Base-by-base conservation (phyloP, 2,113 vertebrate species). In the Myiopsitta monachus region DNA sequence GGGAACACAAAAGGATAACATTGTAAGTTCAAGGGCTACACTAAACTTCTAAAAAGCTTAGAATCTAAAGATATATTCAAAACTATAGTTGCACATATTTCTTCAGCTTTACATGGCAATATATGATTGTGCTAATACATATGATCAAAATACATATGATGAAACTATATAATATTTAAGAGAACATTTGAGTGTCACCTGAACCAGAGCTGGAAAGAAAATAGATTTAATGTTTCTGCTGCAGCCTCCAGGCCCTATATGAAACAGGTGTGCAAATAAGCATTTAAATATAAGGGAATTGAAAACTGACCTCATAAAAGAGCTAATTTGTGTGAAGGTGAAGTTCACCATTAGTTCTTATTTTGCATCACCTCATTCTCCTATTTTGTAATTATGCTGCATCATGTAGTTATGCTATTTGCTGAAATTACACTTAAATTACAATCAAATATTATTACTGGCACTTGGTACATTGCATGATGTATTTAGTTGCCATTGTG, bases 391-490 rank as follows among this genome's bases (percentile, higher is more conserved):
- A 88, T 70, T 91, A 83, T 59, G 31, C 7, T 0, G 3, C 41
- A 54, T 81, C 54, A 41, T 74, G 54, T 77, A 83, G 59, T 94
- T 88, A 83, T 11, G 30, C 5, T 80, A 66, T 94, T 95, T 96
- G 61, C 96, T 91, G 95, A 95, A 97, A 97, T 93, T 97, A 75
- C 16, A 19, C 52, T 95, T 93, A 78, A 94, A 93, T 47, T 95
- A 54, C 81, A 90, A 75, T 91, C 38, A 95, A 87, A 92, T 87
- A 84, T 88, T 94, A 73, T 70, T 95, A 57, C 26, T 78, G 77
- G 10, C 55, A 91, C 31, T 91, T 70, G 91, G 14, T 63, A 87
- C 28, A 30, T 82, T 97, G 89, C 81, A 76, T 89, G 73, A 97
- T 95, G 59, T 87, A 78, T 91, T 92, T 97, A 97, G 96, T 95